phyloP scores from a whole-genome alignment of 2,888 invertebrate genomes.

The Camptogramma bilineatum region DNA sequence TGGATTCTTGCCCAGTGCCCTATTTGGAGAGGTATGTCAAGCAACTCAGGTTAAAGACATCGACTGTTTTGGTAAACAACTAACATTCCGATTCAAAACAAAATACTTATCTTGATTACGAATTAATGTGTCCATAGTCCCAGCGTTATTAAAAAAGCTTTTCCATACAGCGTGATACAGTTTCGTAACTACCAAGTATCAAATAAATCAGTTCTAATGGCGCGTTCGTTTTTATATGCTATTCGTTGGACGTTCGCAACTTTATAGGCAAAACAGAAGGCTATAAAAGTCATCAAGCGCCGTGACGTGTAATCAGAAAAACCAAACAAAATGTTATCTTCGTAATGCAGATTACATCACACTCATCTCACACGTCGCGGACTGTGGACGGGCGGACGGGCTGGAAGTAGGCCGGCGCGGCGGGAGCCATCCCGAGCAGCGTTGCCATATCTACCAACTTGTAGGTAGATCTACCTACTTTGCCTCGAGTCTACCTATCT shows the following conservation, averaged over 20 bases:
- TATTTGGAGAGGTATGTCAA: constrained; percentile 27
- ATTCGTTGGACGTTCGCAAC: constrained; percentile 26
- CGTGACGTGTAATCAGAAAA: constrained; percentile 66
- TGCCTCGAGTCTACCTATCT: too few relatives aligned
- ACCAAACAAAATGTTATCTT: constrained; percentile 60
- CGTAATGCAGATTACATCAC: constrained; percentile 77
- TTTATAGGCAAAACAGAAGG: constrained; percentile 40
- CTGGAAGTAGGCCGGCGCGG: constrained; percentile 78
- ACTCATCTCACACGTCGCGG: constrained; percentile 57
- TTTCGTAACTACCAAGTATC: constrained; percentile 14
- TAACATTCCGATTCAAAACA: constrained; percentile 23
- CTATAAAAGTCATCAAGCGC: constrained; percentile 39
- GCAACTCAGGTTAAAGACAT: constrained; percentile 17
- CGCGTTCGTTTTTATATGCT: constrained; percentile 25
- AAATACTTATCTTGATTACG: constrained; percentile 8
- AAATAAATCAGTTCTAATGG: constrained; percentile 24
- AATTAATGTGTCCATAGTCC: constrained; percentile 2
- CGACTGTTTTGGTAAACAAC: constrained; percentile 24
- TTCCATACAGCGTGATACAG: constrained; percentile 14
- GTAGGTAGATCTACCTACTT: too few relatives aligned
- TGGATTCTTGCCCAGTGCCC: constrained; percentile 22
- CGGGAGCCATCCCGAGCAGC: constrained; percentile 77
- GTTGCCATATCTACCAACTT: too few relatives aligned
- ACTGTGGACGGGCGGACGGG: constrained; percentile 34
- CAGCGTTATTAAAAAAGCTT: constrained; percentile 9